Evolutionary conservation across 2,113 vertebrate species (phyloP), one percentile per base, ranked within the genome.

Genomic region (Coturnix japonica): DNA sequence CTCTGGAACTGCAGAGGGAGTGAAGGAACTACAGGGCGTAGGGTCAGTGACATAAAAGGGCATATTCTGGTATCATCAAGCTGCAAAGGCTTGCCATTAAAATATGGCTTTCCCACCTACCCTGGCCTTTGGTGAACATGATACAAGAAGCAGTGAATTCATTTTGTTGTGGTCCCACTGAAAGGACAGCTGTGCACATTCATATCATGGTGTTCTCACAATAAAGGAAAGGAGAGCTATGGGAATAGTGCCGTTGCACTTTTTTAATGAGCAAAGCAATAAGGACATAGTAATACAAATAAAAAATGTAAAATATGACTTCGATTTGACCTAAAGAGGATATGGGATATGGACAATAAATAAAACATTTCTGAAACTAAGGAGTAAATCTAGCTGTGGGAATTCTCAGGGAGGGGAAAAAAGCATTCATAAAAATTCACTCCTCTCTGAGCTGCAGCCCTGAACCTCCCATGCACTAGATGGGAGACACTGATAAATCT

Each of bases 401-500:
- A 93, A 93, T 95, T 97, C 90, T 96, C 59, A 61, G 95, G 94
- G 94, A 96, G 94, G 94, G 94, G 80, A 25, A 93, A 91, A 93
- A 94, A 95, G 89, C 90, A 87, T 91, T 97, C 96, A 97, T 97
- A 96, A 97, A 97, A 97, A 97, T 96, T 94, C 95, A 95, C 95
- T 96, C 96, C 89, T 96, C 89, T 95, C 93, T 80, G 71, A 96
- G 96, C 96, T 93, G 96, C 93, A 98, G 96, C 97, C 96, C 97
- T 97, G 96, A 97, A 97, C 97, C 96, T 96, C 96, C 94, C 60
- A 85, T 97, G 95, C 95, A 97, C 96, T 97, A 96, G 97, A 97
- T 97, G 96, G 97, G 96, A 98, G 97, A 97, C 97, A 97, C 98
- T 98, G 97, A 98, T 97, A 98, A 98, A 98, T 98, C 97, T 97